A percentile compares a stretch with the other conserved stretches of the same genome.
Conservation (phyloP, 2,113 vertebrate species). For the Xiphias gladius region DNA sequence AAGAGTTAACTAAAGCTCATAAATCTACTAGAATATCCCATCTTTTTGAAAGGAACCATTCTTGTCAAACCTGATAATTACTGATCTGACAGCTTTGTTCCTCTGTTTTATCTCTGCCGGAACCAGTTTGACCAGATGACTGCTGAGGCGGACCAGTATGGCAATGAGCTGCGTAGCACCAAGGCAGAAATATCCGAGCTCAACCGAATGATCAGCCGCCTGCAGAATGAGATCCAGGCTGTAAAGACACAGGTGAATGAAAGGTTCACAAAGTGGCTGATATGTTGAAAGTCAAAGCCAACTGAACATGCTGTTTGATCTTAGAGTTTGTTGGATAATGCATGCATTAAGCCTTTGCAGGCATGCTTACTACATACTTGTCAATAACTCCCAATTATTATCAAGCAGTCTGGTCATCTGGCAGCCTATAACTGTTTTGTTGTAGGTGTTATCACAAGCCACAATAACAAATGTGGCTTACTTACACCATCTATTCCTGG, state of each 20-base stretch:
- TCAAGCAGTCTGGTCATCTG: neutral
- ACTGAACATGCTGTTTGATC: neutral
- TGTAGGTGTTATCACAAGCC: neutral
- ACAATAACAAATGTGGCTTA: neutral
- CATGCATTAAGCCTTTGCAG: neutral
- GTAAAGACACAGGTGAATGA: conserved; percentile 75
- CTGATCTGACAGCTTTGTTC: neutral
- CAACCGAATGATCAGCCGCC: conserved; percentile 62
- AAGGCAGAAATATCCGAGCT: conserved; percentile 76
- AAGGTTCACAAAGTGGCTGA: neutral
- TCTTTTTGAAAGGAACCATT: neutral
- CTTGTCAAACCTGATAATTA: conserved; percentile 11
- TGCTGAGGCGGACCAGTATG: conserved; percentile 60
- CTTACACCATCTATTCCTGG: neutral
- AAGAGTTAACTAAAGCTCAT: neutral
- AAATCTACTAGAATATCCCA: neutral
- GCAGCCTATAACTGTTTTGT: neutral
- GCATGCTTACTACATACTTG: neutral
- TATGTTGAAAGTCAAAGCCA: neutral
- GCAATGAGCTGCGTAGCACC: conserved; percentile 48
- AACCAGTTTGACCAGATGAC: conserved; percentile 76
- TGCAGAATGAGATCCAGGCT: conserved; percentile 66
- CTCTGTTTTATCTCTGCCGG: conserved; percentile 19
- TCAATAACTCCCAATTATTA: neutral
- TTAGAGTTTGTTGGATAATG: neutral